These are phyloP conservation scores for Philereme vetulata DNA, from an alignment of 2,888 invertebrate species.

Conservation along the genomic window DNA sequence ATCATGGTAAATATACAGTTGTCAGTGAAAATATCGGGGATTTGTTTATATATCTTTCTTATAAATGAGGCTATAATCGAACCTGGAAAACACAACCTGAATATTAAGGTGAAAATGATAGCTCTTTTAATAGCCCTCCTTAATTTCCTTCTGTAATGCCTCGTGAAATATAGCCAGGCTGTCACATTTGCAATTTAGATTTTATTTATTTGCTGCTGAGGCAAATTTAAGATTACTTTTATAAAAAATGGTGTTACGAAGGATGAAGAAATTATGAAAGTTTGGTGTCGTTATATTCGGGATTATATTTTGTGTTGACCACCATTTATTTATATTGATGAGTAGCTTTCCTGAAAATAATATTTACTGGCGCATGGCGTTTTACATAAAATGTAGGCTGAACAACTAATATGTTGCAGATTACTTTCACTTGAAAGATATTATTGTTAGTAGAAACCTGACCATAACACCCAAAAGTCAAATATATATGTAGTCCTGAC, in stretches of 20 bases:
- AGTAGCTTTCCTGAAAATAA: no score
- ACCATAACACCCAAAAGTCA: no score
- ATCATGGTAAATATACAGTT: no score
- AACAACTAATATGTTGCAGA: no score
- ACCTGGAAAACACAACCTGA: background rate
- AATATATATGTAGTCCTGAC: no score
- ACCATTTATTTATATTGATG: no score
- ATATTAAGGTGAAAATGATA: conserved; percentile 24
- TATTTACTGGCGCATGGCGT: no score
- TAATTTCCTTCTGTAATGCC: conserved; percentile 31
- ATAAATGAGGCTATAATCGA: background rate
- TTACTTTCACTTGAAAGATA: no score
- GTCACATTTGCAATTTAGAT: conserved; percentile 33
- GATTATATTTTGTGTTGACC: background rate
- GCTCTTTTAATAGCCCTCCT: conserved; percentile 27
- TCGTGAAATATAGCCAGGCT: conserved; percentile 29
- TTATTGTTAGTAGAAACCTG: no score
- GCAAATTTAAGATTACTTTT: conserved; percentile 7
- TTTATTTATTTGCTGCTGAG: conserved; percentile 20
- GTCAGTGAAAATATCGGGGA: no score
- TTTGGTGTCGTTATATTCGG: background rate
- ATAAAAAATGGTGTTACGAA: background rate
- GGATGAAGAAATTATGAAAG: background rate
- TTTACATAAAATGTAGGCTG: no score
- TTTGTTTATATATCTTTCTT: no score